Base-by-base conservation (phyloP, 2,888 invertebrate species). In the Pseudococcus jackbeardsleyi region DNA sequence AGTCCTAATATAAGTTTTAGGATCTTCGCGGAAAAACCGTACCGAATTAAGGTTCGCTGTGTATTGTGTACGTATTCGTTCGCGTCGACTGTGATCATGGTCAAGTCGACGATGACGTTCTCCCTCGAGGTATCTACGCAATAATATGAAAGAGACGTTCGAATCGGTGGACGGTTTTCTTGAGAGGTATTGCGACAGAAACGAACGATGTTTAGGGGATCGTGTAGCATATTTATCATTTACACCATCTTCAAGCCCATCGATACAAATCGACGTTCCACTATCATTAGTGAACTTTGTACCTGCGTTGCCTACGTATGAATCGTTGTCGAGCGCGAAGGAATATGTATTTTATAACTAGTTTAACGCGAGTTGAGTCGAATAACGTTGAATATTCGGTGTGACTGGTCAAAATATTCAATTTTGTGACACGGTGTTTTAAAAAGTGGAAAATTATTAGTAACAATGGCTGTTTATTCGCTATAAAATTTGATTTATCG, bases 131-230 rank as follows among this genome's bases (percentile, higher is more conserved):
- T 59, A 1, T n/a, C 59, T 64, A 64, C 64, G 85, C 85, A 39
- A 79, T 79, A 82, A 46, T 19, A 42, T n/a, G 15, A 1, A 79
- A 68, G 79, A 79, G 33, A 48, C 50, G 22, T 48, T 15, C 7
- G 15, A 39, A 19, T 19, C 15, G 4, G 19, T 84, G n/a, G 22
- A 84, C 50, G 48, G 48, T 48, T n/a, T 26, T 84, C 54, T 48
- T 48, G 48, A 85, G 39, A 39, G 33, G 54, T 9, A 85, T 54
- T 50, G 50, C 39, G 17, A 85, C n/a, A 85, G 11, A 12, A 59
- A 54, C 64, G 59, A 54, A 12, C 59, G 59, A 54, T 85, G 50
- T 85, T 85, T 85, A 85, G 59, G 59, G 85, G 85, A 85, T 59
- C 54, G 50, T 46, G 64, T 86, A 19, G 17, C 17, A 15, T 33